phyloP scores from a whole-genome alignment of 2,797 vertebrate species.

The Periophthalmus magnuspinnatus region DNA sequence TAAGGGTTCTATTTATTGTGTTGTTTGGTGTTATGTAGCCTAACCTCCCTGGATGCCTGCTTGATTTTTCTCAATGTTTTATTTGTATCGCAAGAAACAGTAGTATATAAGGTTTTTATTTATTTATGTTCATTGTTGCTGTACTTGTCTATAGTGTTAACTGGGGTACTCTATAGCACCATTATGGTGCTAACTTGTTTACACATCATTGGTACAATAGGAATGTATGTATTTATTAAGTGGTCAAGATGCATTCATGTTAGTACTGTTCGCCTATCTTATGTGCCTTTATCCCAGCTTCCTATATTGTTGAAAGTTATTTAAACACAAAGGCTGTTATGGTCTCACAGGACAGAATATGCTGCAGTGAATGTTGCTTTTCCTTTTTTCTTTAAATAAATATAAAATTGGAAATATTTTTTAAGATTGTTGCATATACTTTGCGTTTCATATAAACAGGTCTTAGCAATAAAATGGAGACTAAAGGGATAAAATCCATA shows the following conservation, averaged over 20 bases:
- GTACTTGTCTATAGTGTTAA: slow-evolving; percentile 58
- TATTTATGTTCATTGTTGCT: slow-evolving; percentile 68
- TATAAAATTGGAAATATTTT: slow-evolving; percentile 49
- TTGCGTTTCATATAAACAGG: too few species aligned
- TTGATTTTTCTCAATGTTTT: slow-evolving; percentile 37
- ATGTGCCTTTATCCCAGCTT: slow-evolving; percentile 64
- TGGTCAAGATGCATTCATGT: slow-evolving; percentile 34
- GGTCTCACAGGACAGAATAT: slow-evolving; percentile 27
- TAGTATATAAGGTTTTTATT: slow-evolving; percentile 61
- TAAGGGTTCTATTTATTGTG: neutral
- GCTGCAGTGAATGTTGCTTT: slow-evolving; percentile 37
- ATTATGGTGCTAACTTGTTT: slow-evolving; percentile 66
- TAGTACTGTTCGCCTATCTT: slow-evolving; percentile 41
- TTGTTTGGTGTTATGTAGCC: slow-evolving; percentile 22
- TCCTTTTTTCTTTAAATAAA: slow-evolving; percentile 54
- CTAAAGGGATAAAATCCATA: neutral
- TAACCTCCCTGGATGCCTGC: slow-evolving; percentile 21
- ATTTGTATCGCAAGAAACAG: slow-evolving; percentile 41
- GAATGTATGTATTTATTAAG: slow-evolving; percentile 70
- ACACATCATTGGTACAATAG: slow-evolving; percentile 58
- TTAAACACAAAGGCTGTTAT: slow-evolving; percentile 50
- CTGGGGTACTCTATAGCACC: slow-evolving; percentile 28
- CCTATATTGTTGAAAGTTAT: slow-evolving; percentile 45
- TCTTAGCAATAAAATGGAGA: too few species aligned
- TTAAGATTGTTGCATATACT: neutral